Conservation (phyloP, 2,797 vertebrate genomes). For the Nasua narica region DNA sequence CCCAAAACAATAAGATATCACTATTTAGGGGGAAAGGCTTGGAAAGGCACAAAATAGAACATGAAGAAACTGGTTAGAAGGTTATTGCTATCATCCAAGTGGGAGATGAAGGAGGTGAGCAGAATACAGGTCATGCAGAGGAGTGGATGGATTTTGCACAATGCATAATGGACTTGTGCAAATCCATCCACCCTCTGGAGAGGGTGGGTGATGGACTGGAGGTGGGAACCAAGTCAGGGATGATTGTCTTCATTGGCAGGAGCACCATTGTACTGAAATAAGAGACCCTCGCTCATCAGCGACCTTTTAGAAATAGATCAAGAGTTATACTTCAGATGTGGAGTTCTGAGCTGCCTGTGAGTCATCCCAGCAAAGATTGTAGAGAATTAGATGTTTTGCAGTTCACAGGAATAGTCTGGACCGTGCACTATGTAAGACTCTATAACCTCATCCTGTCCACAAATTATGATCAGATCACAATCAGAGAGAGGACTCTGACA, state of each 20-base stretch:
- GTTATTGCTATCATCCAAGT: neutral
- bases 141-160: rapidly evolving
- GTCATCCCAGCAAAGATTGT: neutral
- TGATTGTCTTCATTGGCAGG: no score
- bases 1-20: neutral
- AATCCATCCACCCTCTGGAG: no score
- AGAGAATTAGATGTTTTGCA: neutral
- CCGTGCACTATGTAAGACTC: neutral
- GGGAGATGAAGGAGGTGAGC: neutral
- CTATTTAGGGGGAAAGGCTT: neutral
- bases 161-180: no score
- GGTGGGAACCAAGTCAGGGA: neutral
- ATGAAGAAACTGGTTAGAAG: neutral
- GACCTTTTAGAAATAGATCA: neutral
- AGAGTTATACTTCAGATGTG: neutral
- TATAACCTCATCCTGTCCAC: neutral
- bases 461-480: neutral
- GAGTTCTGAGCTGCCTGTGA: neutral
- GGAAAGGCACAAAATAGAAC: neutral
- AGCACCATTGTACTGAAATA: rapidly evolving
- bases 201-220: neutral
- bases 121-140: rapidly evolving
- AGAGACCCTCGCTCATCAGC: neutral
- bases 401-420: no score
- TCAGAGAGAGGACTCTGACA: neutral